These are phyloP conservation scores for Pseudeuparius sepicola DNA, from an alignment of 2,888 invertebrate species.

Conservation along the genomic window DNA sequence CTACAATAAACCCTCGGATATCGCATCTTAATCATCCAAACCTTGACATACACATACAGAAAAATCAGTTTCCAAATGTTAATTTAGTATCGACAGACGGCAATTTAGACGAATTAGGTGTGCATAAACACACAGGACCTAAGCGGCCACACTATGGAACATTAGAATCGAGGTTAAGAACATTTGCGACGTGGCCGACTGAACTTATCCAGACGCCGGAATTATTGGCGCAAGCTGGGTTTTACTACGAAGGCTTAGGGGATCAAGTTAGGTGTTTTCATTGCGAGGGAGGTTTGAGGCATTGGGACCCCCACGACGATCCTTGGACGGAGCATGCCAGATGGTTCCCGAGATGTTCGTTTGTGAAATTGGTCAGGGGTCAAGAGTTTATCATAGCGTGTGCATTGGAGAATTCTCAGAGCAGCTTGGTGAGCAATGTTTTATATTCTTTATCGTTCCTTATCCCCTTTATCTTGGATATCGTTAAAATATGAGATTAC, in stretches of 20 bases:
- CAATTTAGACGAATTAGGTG: constrained; percentile 47
- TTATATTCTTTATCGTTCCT: too few relatives aligned
- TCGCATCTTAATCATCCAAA: background rate
- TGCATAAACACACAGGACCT: constrained; percentile 49
- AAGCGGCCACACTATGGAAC: constrained; percentile 59
- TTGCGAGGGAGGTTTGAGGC: constrained; percentile 84
- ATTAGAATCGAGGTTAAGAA: constrained; percentile 56
- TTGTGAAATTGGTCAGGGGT: constrained; percentile 71
- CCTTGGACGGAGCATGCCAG: constrained; percentile 92
- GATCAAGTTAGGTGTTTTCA: constrained; percentile 86
- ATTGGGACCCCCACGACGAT: constrained; percentile 84
- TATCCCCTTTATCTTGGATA: too few relatives aligned
- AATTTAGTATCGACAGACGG: constrained; percentile 31
- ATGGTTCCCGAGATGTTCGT: constrained; percentile 87
- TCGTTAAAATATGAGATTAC: too few relatives aligned
- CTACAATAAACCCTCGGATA: constrained; percentile 37
- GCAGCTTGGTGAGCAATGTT: too few relatives aligned
- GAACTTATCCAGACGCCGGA: constrained; percentile 65
- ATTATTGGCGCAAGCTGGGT: constrained; percentile 74
- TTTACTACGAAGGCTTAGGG: constrained; percentile 67
- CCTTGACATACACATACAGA: constrained; percentile 31
- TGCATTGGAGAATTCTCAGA: constrained; percentile 32
- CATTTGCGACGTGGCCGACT: constrained; percentile 70
- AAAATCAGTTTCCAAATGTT: constrained; percentile 24
- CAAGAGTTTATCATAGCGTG: constrained; percentile 58